Evolutionary conservation across 2,113 vertebrate genomes (phyloP).

Genomic region (Willisornis vidua): DNA sequence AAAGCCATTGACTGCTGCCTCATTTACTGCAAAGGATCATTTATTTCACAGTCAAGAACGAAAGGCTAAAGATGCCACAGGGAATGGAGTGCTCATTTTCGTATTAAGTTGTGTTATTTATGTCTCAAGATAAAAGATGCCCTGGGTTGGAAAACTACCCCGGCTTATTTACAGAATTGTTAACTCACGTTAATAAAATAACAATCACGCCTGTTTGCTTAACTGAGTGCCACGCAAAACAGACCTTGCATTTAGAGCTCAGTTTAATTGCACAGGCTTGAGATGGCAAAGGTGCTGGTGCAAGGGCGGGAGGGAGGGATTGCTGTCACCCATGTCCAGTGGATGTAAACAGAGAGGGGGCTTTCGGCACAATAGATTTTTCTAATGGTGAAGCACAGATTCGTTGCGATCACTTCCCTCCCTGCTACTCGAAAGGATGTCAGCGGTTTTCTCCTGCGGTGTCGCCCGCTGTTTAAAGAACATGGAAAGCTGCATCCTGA

Average conservation of each 20-base stretch:
- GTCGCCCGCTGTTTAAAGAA: not conserved
- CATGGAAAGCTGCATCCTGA: constrained; percentile 46
- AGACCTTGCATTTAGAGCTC: not conserved
- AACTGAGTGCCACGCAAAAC: constrained; percentile 7
- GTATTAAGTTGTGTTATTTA: constrained; percentile 19
- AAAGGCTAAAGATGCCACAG: constrained; percentile 9
- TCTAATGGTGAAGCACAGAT: not conserved
- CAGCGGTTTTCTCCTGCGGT: constrained; percentile 2
- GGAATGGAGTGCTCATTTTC: constrained; percentile 19
- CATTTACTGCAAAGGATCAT: not conserved
- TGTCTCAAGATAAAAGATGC: constrained; percentile 48
- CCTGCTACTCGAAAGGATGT: constrained; percentile 24
- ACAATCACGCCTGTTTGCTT: constrained; percentile 48
- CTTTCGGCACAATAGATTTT: not conserved
- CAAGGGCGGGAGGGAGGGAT: not conserved
- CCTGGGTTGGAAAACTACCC: constrained; percentile 13
- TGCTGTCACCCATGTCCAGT: not conserved
- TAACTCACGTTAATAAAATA: constrained; percentile 30
- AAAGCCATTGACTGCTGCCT: not conserved
- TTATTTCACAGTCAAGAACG: not conserved
- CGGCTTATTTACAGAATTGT: constrained; percentile 8
- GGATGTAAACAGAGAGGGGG: not conserved
- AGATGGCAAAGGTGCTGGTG: not conserved
- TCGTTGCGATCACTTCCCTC: not conserved
- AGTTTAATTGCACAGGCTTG: not conserved